These are phyloP conservation scores for Allobates femoralis DNA, from an alignment of 2,797 vertebrate genomes.

Conservation along the genomic window DNA sequence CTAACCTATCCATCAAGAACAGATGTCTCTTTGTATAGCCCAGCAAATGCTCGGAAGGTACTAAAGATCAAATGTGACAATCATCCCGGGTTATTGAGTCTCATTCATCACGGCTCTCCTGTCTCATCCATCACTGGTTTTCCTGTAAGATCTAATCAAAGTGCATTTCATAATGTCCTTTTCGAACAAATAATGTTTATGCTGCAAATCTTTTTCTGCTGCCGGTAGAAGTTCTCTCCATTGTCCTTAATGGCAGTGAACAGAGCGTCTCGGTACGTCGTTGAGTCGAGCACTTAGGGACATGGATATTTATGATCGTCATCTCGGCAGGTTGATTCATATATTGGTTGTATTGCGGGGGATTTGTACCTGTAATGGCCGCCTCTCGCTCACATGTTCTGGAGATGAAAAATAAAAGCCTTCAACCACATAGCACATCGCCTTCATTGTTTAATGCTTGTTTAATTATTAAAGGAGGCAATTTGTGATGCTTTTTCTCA, in stretches of 20 bases:
- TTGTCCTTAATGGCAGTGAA: constrained; percentile 13
- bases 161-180: constrained; percentile 53
- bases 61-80: constrained; percentile 6
- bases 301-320: constrained; percentile 21
- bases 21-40: not conserved
- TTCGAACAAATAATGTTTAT: constrained; percentile 46
- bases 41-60: not conserved
- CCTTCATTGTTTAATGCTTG: constrained; percentile 57
- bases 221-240: not conserved
- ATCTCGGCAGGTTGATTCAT: constrained; percentile 25
- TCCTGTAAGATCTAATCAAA: constrained; percentile 45
- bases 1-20: not conserved
- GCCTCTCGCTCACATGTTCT: constrained; percentile 23
- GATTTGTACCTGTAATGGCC: constrained; percentile 25
- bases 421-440: constrained; percentile 44
- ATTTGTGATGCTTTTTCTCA: constrained; percentile 48
- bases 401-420: constrained; percentile 41
- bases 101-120: constrained; percentile 37
- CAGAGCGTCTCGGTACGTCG: not conserved
- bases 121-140: constrained; percentile 43
- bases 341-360: not conserved
- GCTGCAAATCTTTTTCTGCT: constrained; percentile 50
- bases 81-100: not conserved
- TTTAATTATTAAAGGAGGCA: constrained; percentile 58
- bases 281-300: constrained; percentile 7